phyloP scores from a whole-genome alignment of 2,888 invertebrate genomes.

The Leptura quadrifasciata region DNA sequence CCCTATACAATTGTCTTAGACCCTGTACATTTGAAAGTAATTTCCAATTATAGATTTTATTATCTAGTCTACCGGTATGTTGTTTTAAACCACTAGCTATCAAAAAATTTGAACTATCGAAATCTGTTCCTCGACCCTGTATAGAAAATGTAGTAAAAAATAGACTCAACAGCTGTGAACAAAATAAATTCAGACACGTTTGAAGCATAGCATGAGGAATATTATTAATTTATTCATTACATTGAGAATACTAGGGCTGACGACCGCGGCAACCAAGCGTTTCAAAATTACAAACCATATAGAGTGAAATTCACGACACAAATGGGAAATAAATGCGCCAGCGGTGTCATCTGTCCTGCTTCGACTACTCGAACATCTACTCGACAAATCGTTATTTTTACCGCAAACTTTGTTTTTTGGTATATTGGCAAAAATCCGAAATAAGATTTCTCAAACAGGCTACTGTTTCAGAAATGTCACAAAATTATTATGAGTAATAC shows the following conservation, averaged over 20 bases:
- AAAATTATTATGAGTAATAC: no score
- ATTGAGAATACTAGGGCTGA: conserved; percentile 54
- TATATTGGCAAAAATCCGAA: conserved; percentile 35
- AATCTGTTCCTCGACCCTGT: no score
- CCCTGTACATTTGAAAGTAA: no score
- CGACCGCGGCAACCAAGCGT: conserved; percentile 65
- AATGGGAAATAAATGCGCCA: conserved; percentile 63
- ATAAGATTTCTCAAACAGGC: neutral
- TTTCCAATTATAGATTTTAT: no score
- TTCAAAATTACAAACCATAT: conserved; percentile 62
- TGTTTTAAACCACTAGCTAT: no score
- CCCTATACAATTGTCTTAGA: no score
- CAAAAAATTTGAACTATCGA: no score
- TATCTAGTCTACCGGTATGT: no score
- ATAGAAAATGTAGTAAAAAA: no score
- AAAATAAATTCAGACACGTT: conserved; percentile 67
- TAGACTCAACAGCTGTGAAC: conserved; percentile 61
- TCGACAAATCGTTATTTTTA: conserved; percentile 57
- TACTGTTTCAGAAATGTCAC: no score
- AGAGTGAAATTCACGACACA: conserved; percentile 60
- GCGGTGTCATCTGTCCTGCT: conserved; percentile 58
- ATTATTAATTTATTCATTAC: conserved; percentile 70
- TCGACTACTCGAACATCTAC: conserved; percentile 46
- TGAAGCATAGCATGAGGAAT: conserved; percentile 62
- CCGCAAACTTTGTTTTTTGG: conserved; percentile 49